Evolutionary conservation across 2,113 vertebrate genomes (phyloP), one percentile per base, ranked within the genome.

Genomic region (Loxodonta africana): DNA sequence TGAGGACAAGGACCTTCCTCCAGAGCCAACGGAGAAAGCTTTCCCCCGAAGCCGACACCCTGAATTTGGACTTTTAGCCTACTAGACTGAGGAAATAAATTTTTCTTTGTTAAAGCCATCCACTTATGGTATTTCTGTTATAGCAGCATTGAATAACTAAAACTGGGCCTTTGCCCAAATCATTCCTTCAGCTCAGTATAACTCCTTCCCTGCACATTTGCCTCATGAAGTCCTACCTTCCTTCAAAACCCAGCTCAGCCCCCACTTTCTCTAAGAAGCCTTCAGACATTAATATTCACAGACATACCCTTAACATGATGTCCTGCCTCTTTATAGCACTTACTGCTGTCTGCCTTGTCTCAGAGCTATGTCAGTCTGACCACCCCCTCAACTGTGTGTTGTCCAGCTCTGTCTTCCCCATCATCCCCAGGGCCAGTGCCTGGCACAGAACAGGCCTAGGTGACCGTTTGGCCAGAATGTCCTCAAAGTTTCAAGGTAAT

Each of bases 311-410:
- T 17, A 11, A 33, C 5, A 3, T 6, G 26, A 37, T 1, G 8
- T 2, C 1, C 15, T 6, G 3, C 67, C 81, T 83, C 78, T 8
- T 21, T 1, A 23, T 0, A 0, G 9, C 17, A 12, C 33, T 6
- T 21, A 11, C 26, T 84, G 8, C 33, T 1, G 30, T 37, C 48
- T 14, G 11, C 83, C 65, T 23, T 3, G 5, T 17, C 76, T 46
- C 15, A 37, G 44, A 23, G 33, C 1, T 0, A 18, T 4, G 48
- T 71, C 46, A 41, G 53, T 53, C 73, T 5, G 25, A 41, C 14
- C 20, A 6, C 14, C 33, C 62, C 63, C 73, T 53, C 63, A 1
- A 17, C 62, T 28, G 4, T 0, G 2, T 7, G 5, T 0, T 9
- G 41, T 33, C 90, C 46, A 3, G 30, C 86, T 78, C 91, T 4